Percentiles rank a stretch among this genome's conserved stretches.
Evolutionary conservation across 92 coral and sea anemone genomes (phyloP).

Genomic region (Hydrozoanthus gracilis): DNA sequence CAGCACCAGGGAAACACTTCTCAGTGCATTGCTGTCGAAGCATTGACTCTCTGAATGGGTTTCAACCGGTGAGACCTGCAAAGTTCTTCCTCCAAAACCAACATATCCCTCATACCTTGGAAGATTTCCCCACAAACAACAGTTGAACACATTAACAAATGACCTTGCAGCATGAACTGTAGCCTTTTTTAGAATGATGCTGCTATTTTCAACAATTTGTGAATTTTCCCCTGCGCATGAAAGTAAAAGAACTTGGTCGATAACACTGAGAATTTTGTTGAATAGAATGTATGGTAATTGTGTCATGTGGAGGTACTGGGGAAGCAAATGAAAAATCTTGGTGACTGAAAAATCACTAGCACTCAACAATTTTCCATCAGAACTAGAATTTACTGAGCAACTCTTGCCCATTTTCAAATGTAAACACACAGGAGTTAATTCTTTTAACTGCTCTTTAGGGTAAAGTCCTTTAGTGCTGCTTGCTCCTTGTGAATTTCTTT

Average conservation of each 20-base stretch:
- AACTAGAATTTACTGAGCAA: neutral
- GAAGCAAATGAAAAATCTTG: conserved; percentile 42
- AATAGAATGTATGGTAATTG: conserved; percentile 61
- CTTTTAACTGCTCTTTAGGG: neutral
- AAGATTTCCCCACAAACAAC: conserved; percentile 58
- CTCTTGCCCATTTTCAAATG: neutral
- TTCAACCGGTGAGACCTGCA: neutral
- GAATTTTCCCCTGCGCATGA: neutral
- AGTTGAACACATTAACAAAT: conserved; percentile 53
- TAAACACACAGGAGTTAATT: neutral
- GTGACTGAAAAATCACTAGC: conserved; percentile 18
- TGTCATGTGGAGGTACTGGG: conserved; percentile 62
- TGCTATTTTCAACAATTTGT: neutral
- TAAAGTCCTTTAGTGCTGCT: neutral
- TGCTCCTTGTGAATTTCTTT: neutral
- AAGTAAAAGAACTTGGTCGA: conserved; percentile 24
- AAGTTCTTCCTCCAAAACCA: conserved; percentile 73
- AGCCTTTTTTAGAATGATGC: neutral
- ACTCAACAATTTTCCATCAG: neutral
- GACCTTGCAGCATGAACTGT: conserved; percentile 39
- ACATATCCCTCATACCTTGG: conserved; percentile 56
- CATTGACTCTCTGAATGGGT: neutral
- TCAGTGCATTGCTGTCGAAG: conserved; percentile 28
- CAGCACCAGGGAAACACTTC: conserved; percentile 50
- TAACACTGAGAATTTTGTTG: conserved; percentile 58